A percentile compares a stretch with the other conserved stretches of the same genome.
These are phyloP conservation scores for Limnothrissa miodon DNA, from an alignment of 2,113 vertebrate genomes.

Conservation along the genomic window DNA sequence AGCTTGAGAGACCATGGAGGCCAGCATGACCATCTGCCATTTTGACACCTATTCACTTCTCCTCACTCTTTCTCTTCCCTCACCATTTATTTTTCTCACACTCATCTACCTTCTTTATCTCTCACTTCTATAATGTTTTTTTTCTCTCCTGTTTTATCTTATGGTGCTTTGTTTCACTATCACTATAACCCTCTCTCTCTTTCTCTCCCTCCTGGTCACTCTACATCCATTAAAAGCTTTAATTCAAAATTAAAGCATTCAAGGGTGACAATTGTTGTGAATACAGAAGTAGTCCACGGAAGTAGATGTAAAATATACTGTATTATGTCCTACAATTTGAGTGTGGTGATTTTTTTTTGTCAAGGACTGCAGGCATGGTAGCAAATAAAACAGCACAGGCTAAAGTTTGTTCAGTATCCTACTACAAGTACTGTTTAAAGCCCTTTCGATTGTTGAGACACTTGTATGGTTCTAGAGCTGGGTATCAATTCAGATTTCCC, in stretches of 20 bases:
- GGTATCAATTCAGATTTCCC: no score
- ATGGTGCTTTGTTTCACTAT: background rate
- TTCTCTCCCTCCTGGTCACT: background rate
- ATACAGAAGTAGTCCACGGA: background rate
- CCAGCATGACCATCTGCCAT: background rate
- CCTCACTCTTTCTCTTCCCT: background rate
- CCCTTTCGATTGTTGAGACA: background rate
- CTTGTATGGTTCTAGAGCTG: no score
- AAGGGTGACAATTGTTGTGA: background rate
- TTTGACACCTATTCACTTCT: background rate
- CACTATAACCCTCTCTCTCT: background rate
- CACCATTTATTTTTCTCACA: background rate
- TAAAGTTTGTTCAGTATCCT: background rate
- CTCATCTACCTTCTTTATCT: background rate
- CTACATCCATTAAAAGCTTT: background rate
- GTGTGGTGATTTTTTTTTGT: background rate
- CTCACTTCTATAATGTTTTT: background rate
- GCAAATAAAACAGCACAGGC: background rate
- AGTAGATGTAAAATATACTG: background rate
- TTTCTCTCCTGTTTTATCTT: background rate
- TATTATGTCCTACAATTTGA: background rate
- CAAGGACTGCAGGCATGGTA: background rate
- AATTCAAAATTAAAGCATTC: background rate
- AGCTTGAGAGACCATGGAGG: background rate
- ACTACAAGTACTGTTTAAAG: background rate